Evolutionary conservation across 2,888 invertebrate species (phyloP).

Genomic region (Bombylius discolor): DNA sequence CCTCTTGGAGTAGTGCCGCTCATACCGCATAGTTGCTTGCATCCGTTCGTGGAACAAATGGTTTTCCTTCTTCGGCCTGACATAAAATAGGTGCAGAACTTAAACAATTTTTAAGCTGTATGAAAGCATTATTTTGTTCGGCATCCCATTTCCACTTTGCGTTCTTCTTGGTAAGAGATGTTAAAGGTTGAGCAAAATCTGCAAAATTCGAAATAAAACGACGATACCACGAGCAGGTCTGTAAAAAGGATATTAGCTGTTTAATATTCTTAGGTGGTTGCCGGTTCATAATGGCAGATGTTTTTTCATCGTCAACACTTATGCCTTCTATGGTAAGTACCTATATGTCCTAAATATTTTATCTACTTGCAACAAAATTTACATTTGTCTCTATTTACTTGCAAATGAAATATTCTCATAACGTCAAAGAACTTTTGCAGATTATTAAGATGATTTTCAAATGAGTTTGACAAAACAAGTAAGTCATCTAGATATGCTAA

Average conservation of each 20-base stretch:
- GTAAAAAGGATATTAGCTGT: slow-evolving; percentile 17
- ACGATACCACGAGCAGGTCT: slow-evolving; percentile 8
- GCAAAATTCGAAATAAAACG: slow-evolving; percentile 14
- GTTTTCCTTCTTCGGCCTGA: slow-evolving; percentile 14
- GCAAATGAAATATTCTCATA: neutral
- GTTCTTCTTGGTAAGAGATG: slow-evolving; percentile 17
- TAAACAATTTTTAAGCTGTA: slow-evolving; percentile 13
- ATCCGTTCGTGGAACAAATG: slow-evolving; percentile 20
- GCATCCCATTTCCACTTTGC: slow-evolving; percentile 18
- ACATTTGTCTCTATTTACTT: too few relatives aligned
- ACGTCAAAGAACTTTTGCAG: slow-evolving; percentile 6
- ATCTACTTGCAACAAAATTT: too few relatives aligned
- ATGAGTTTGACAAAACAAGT: slow-evolving; percentile 7
- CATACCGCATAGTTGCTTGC: slow-evolving; percentile 18
- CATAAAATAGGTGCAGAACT: slow-evolving; percentile 11
- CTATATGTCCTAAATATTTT: too few relatives aligned
- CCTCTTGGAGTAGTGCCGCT: too few relatives aligned
- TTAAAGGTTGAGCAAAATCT: slow-evolving; percentile 19
- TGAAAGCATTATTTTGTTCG: slow-evolving; percentile 16
- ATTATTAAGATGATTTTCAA: slow-evolving; percentile 8
- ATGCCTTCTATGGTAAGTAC: too few relatives aligned
- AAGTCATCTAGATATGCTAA: slow-evolving; percentile 18
- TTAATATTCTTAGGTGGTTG: slow-evolving; percentile 16
- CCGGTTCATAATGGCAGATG: slow-evolving; percentile 16
- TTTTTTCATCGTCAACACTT: slow-evolving; percentile 9